phyloP scores from a whole-genome alignment of 2,888 invertebrate species.

The Sthenelais limicola region DNA sequence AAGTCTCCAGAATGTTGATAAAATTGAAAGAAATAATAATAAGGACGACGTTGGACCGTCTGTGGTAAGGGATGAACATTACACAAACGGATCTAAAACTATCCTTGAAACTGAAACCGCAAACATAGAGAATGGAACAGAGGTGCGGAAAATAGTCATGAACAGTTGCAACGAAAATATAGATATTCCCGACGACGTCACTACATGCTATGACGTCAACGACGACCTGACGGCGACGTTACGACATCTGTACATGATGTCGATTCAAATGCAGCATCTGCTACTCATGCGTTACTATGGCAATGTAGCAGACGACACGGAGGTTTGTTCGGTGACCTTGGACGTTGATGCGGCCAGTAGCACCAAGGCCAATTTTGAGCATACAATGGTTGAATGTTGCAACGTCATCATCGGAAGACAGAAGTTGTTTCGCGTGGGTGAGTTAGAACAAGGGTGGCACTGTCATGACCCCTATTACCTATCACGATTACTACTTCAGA shows the following conservation, averaged over 20 bases:
- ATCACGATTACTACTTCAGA: background rate
- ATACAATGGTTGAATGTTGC: conserved; percentile 24
- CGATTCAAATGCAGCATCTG: conserved; percentile 30
- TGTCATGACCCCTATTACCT: conserved; percentile 8
- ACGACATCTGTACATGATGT: conserved; percentile 19
- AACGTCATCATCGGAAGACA: conserved; percentile 12
- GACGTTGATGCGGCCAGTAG: conserved; percentile 16
- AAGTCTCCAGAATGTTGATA: too few relatives aligned
- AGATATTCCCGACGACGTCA: conserved; percentile 25
- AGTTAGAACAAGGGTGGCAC: conserved; percentile 16
- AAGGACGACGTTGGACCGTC: too few relatives aligned
- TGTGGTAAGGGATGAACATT: too few relatives aligned
- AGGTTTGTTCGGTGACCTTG: conserved; percentile 6
- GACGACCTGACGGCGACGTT: background rate
- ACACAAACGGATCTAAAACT: too few relatives aligned
- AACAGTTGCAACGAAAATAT: too few relatives aligned
- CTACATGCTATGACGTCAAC: conserved; percentile 24
- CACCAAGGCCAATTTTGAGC: background rate
- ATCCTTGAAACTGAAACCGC: too few relatives aligned
- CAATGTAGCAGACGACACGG: conserved; percentile 6
- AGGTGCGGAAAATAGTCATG: too few relatives aligned
- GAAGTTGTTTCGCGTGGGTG: conserved; percentile 6
- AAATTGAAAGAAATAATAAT: too few relatives aligned
- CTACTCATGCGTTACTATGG: conserved; percentile 23
- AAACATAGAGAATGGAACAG: too few relatives aligned